Base-by-base conservation (phyloP, 53 echinoderm and acorn worm genomes). In the Mesocentrotus franciscanus region DNA sequence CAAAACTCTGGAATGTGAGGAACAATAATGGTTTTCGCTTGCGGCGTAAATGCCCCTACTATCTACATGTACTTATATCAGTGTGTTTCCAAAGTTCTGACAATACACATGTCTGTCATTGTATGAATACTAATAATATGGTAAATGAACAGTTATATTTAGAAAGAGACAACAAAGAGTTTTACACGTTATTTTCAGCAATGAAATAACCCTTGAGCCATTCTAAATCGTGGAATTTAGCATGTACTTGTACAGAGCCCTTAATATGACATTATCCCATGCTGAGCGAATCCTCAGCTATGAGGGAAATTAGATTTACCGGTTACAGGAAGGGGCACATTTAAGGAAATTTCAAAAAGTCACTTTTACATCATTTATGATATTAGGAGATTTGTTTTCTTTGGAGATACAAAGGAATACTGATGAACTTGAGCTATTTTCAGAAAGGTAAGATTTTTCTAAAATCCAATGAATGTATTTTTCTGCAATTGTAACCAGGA, bases 341-440 rank as follows among this genome's bases (percentile, higher is more conserved):
- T 81, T 81, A 39, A 81, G 42, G 81, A 22, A 81, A 81, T 36
- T 90, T 60, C 60, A 59, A 60, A 89, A 61, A 90, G 58, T 29
- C 60, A 4, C 29, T 56, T 90, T 90, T 32, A 90, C 33, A 90
- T 60, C 61, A 56, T 10, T 57, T 85, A 56, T 85, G 0, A 57
- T 57, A 42, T 14, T 85, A 3, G 4, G 20, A 20, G 55, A 42
- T 0, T 56, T 15, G 18, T 74, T 74, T 74, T 27, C 74, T 74
- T 74, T 49, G 29, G 29, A 74, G 74, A 32, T 2, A 49, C 6
- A 30, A 74, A 12, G 12, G 29, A 29, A 74, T 26, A n/a, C 26
- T n/a, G 6, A 49, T 49, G 6, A 49, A 49, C 49, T 49, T 49
- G 49, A 49, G 2, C 3, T 5, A 49, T 49, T 4, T 49, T 49